Conservation (phyloP, 1,140 invertebrate genomes). For the Sitophilus oryzae region DNA sequence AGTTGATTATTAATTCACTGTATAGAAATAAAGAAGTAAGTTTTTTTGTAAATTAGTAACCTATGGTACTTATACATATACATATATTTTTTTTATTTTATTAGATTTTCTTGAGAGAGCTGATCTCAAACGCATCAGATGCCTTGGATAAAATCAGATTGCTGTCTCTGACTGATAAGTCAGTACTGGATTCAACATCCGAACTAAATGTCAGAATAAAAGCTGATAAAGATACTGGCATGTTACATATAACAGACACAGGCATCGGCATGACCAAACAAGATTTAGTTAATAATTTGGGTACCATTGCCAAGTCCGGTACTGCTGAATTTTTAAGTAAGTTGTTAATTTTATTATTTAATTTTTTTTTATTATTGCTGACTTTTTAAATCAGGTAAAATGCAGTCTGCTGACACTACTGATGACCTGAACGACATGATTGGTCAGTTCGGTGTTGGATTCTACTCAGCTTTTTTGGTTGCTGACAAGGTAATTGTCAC, state of each 20-base stretch:
- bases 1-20: conserved; percentile 96
- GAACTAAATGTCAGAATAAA: conserved; percentile 92
- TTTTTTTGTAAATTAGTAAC: too few species aligned
- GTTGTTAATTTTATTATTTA: conserved; percentile 10
- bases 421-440: conserved; percentile 81
- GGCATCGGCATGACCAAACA: conserved; percentile 97
- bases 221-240: conserved; percentile 91
- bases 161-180: conserved; percentile 81
- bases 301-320: conserved; percentile 98
- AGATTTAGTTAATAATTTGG: conserved; percentile 93
- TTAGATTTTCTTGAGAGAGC: conserved; percentile 91
- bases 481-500: conserved; percentile 88
- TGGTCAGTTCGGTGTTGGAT: conserved; percentile 95
- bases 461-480: conserved; percentile 96
- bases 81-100: conserved; percentile 8
- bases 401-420: conserved; percentile 66
- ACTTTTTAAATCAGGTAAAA: conserved; percentile 69
- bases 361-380: background rate
- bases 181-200: conserved; percentile 67
- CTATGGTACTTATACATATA: too few species aligned
- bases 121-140: conserved; percentile 96
- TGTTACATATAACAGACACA: conserved; percentile 92
- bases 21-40: conserved; percentile 94
- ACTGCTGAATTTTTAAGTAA: conserved; percentile 96
- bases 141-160: conserved; percentile 93